Conservation (phyloP, 2,888 invertebrate genomes). For the Drosophila greeni region DNA sequence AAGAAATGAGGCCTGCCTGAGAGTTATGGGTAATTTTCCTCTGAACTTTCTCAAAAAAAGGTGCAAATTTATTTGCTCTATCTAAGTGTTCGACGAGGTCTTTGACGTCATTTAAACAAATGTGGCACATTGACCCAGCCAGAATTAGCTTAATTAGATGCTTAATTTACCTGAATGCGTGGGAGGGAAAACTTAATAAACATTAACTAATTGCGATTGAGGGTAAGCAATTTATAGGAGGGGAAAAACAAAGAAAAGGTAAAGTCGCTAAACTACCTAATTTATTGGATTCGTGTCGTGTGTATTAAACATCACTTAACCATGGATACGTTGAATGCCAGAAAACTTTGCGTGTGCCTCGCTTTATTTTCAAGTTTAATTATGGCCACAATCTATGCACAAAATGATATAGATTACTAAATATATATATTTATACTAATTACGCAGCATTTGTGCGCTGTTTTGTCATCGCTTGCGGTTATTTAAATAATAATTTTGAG, state of each 20-base stretch:
- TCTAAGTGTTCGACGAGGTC: not conserved
- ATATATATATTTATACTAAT: constrained; percentile 13
- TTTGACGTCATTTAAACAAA: constrained; percentile 34
- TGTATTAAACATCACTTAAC: constrained; percentile 56
- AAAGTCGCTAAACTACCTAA: constrained; percentile 33
- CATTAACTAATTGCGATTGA: constrained; percentile 15
- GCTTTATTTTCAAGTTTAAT: constrained; percentile 43
- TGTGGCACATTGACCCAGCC: constrained; percentile 29
- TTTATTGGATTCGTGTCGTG: constrained; percentile 61
- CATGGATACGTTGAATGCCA: not conserved
- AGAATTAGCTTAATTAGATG: constrained; percentile 38
- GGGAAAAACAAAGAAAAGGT: constrained; percentile 2
- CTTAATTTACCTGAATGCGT: constrained; percentile 6
- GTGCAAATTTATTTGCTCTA: constrained; percentile 25
- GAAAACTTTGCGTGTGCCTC: constrained; percentile 34
- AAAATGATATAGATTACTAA: constrained; percentile 27
- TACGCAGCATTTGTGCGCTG: constrained; percentile 15
- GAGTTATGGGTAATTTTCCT: not conserved
- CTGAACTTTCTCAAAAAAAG: constrained; percentile 10
- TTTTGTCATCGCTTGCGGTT: constrained; percentile 47
- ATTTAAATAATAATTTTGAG: constrained; percentile 30
- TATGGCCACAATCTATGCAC: constrained; percentile 5
- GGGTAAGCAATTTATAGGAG: constrained; percentile 1
- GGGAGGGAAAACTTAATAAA: constrained; percentile 5
- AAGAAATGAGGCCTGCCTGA: constrained; percentile 1